Evolutionary conservation across 2,113 vertebrate genomes (phyloP).

Genomic region (Mobula birostris): DNA sequence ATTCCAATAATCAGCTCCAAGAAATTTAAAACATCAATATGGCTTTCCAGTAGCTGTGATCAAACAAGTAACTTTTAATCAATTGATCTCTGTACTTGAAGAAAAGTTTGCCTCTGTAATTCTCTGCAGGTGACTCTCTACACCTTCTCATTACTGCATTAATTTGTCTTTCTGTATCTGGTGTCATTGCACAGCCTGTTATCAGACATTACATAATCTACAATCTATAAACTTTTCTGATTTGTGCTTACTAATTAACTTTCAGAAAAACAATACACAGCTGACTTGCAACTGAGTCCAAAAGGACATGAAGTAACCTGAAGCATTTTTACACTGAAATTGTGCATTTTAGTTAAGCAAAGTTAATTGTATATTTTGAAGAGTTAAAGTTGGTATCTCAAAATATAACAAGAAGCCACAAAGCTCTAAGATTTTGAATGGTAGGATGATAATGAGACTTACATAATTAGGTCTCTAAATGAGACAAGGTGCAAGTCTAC

Average conservation of each 20-base stretch:
- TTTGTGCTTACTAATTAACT: neutral
- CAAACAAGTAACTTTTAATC: neutral
- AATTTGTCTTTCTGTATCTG: neutral
- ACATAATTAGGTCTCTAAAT: neutral
- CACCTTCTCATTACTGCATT: neutral
- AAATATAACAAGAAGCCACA: neutral
- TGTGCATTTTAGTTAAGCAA: neutral
- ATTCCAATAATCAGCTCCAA: neutral
- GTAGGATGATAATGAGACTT: neutral
- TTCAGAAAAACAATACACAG: neutral
- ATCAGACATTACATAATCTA: neutral
- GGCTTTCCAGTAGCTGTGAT: neutral
- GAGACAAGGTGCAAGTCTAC: neutral
- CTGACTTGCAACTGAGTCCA: neutral
- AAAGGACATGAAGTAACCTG: neutral
- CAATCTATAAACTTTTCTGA: neutral
- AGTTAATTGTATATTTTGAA: neutral
- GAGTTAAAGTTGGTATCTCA: neutral
- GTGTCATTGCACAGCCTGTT: neutral
- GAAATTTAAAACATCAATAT: neutral
- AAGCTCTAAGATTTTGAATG: neutral
- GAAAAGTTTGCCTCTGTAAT: neutral
- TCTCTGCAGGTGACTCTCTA: too few species aligned
- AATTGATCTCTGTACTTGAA: neutral
- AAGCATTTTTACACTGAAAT: neutral